phyloP scores from a whole-genome alignment of 2,888 invertebrate species.

The Leptopilina myrica region DNA sequence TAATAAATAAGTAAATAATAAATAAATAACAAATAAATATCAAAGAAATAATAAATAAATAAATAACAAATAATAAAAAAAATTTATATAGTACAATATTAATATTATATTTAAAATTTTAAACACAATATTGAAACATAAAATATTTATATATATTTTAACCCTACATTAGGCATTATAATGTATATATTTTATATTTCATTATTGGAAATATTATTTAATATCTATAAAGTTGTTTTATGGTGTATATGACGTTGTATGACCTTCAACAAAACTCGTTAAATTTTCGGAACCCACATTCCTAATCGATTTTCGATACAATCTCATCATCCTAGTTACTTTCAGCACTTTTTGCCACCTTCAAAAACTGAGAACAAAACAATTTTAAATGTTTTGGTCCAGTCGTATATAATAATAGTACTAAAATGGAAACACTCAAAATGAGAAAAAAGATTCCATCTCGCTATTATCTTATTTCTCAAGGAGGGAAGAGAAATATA shows the following conservation, averaged over 20 bases:
- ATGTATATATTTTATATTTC: too few species aligned
- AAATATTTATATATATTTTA: too few species aligned
- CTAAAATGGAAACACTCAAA: not conserved
- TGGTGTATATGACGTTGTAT: conserved; percentile 6
- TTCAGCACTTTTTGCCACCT: conserved; percentile 27
- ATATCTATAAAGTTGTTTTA: conserved; percentile 2
- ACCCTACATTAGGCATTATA: too few species aligned
- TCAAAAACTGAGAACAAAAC: conserved; percentile 26
- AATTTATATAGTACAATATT: too few species aligned
- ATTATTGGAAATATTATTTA: too few species aligned
- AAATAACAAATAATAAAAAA: too few species aligned
- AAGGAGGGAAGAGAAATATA: not conserved
- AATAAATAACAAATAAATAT: too few species aligned
- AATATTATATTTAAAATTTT: too few species aligned
- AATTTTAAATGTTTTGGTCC: conserved; percentile 23
- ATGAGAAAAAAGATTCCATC: not conserved
- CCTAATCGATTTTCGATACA: conserved; percentile 37
- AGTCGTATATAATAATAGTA: not conserved
- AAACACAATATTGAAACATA: too few species aligned
- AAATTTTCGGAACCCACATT: conserved; percentile 22
- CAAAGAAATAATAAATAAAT: too few species aligned
- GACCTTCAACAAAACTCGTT: conserved; percentile 38
- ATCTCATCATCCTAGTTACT: conserved; percentile 11
- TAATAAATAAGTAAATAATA: too few species aligned
- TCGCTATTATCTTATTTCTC: conserved; percentile 1